phyloP scores from a whole-genome alignment of 2,888 invertebrate genomes.

The Halictus ligatus region DNA sequence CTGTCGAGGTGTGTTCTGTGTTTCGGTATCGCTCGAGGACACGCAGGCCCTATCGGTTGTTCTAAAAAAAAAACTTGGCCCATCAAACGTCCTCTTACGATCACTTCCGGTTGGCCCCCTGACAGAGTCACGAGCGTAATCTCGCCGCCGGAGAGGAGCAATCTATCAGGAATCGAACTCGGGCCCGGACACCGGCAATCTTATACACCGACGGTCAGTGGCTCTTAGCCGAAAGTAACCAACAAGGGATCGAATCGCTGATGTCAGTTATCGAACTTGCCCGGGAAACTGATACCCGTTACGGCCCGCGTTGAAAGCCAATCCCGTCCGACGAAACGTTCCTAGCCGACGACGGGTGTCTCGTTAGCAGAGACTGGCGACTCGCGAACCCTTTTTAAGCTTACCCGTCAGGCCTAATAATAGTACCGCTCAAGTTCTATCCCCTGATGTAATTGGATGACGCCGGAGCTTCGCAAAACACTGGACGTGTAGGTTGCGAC shows the following conservation, averaged over 20 bases:
- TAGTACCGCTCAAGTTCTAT: conserved; percentile 50
- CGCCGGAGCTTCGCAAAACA: conserved; percentile 42
- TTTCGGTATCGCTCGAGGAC: background rate
- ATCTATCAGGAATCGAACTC: conserved; percentile 54
- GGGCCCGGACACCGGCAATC: conserved; percentile 31
- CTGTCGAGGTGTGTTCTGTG: background rate
- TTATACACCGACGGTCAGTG: conserved; percentile 20
- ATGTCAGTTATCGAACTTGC: conserved; percentile 55
- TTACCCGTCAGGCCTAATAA: background rate
- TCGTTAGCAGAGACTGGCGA: conserved; percentile 49
- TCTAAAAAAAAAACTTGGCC: background rate
- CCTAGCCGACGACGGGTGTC: conserved; percentile 27
- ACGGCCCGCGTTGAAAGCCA: conserved; percentile 17
- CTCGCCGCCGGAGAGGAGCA: conserved; percentile 19
- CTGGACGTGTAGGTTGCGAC: background rate
- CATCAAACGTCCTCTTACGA: background rate
- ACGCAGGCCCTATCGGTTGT: background rate
- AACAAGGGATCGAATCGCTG: conserved; percentile 52
- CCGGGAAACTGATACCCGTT: conserved; percentile 36
- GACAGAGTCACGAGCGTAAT: conserved; percentile 28
- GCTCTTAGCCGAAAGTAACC: conserved; percentile 42
- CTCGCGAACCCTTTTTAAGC: conserved; percentile 27
- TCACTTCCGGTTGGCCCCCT: background rate
- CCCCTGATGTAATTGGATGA: conserved; percentile 51
- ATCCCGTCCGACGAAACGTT: conserved; percentile 17